Conservation (phyloP, 2,888 invertebrate genomes). For the Heteromurus nitidus region DNA sequence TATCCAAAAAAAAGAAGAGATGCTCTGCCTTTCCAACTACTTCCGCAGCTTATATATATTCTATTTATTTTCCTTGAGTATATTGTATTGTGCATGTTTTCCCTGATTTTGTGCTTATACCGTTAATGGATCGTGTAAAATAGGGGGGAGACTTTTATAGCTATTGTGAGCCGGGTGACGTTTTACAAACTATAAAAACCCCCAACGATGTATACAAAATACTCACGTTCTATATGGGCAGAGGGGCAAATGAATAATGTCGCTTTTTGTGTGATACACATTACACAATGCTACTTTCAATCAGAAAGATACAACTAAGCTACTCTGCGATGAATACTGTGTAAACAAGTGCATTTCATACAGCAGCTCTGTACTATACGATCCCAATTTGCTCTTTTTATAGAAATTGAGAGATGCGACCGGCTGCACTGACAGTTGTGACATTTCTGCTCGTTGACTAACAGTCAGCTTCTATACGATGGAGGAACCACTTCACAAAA, state of each 20-base stretch:
- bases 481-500: too few species aligned
- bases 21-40: too few species aligned
- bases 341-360: too few species aligned
- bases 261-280: not conserved
- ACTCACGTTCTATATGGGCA: not conserved
- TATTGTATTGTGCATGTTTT: too few species aligned
- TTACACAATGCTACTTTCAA: not conserved
- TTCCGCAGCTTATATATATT: too few species aligned
- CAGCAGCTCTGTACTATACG: too few species aligned
- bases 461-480: too few species aligned
- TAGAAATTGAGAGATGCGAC: too few species aligned
- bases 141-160: conserved; percentile 15
- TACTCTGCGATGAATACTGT: too few species aligned
- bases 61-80: too few species aligned
- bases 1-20: too few species aligned
- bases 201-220: not conserved
- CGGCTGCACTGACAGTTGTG: not conserved
- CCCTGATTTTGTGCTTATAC: conserved; percentile 8
- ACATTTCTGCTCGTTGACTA: not conserved
- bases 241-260: not conserved
- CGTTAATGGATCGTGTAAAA: conserved; percentile 42
- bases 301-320: not conserved
- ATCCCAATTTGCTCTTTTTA: too few species aligned
- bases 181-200: not conserved
- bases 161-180: not conserved